Base-by-base conservation (phyloP, 2,797 vertebrate species). In the Sciurus vulgaris region DNA sequence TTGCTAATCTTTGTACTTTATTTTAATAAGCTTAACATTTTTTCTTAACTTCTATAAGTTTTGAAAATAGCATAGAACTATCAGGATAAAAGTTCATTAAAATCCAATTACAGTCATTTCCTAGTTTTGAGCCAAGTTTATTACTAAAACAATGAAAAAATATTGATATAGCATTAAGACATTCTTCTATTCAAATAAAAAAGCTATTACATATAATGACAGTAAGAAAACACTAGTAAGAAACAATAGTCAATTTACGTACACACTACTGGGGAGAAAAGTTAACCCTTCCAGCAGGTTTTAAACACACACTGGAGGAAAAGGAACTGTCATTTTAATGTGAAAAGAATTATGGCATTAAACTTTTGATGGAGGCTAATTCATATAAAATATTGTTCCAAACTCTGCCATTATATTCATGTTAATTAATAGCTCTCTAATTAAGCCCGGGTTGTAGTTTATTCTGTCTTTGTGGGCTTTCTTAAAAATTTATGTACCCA, bases 1-100 rank as follows among this genome's bases (percentile, higher is more conserved):
- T 41, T 38, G 49, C 2, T 94, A 76, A 81, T 91, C 14, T 84
- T 5, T 11, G 2, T 94, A 51, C 96, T 87, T 94, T 85, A 82
- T 79, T 90, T 89, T 96, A 96, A 82, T 94, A 63, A 87, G 28
- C 26, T 38, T 56, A 92, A 92, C 97, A 96, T 3, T 78, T 67
- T 67, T 88, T 81, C 87, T 84, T 83, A 74, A 8, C 65, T 94
- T 44, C 2, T 81, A 35, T 91, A 91, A 56, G 28, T 91, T 96
- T 93, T 98, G 28, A n/a, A 76, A 78, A n/a, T 0, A 14, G 47
- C 12, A 74, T 72, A 49, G 7, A 63, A 74, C 92, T 51, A 78
- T 77, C 67, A 72, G 18, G 30, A 78, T n/a, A 49, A 93, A 94
- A 35, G 73, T 73, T 56, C 84, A 85, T 84, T 76, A 69, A 74